These are phyloP conservation scores for Volucella inflata DNA, from an alignment of 2,888 invertebrate genomes.

Conservation along the genomic window DNA sequence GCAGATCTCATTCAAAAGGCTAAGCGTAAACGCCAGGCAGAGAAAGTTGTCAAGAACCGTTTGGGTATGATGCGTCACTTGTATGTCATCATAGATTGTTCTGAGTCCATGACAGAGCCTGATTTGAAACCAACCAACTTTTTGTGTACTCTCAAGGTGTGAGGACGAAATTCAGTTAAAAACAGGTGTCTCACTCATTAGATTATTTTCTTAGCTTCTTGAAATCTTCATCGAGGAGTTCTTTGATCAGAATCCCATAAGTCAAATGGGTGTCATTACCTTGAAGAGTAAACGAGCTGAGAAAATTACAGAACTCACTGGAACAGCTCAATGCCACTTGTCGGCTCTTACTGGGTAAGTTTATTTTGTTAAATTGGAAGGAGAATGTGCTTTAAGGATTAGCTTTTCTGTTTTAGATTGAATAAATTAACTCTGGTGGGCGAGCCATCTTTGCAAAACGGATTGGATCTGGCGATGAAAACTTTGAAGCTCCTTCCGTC, in stretches of 20 bases:
- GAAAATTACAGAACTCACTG: conserved; percentile 94
- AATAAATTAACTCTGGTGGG: conserved; percentile 90
- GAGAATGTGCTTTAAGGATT: not conserved
- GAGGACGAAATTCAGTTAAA: not conserved
- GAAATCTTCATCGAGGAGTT: conserved; percentile 98
- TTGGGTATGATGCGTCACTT: conserved; percentile 99
- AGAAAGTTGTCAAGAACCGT: conserved; percentile 89
- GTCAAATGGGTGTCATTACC: conserved; percentile 96
- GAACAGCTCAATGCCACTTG: conserved; percentile 92
- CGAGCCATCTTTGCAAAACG: conserved; percentile 98
- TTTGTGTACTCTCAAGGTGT: conserved; percentile 93
- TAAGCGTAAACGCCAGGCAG: conserved; percentile 90
- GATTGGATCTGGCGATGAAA: conserved; percentile 93
- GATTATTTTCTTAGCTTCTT: conserved; percentile 87
- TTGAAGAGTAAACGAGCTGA: conserved; percentile 97
- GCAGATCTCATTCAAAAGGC: conserved; percentile 96
- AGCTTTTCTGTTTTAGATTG: conserved; percentile 82
- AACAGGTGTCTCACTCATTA: not conserved
- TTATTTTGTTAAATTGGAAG: not conserved
- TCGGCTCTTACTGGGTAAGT: conserved; percentile 87
- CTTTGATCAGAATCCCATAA: conserved; percentile 99
- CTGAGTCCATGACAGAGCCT: conserved; percentile 96
- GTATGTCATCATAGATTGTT: conserved; percentile 95
- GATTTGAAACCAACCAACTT: conserved; percentile 97
- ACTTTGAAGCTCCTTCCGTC: conserved; percentile 94